Conservation (phyloP, 2,797 vertebrate species). For the Diplodus sargus region DNA sequence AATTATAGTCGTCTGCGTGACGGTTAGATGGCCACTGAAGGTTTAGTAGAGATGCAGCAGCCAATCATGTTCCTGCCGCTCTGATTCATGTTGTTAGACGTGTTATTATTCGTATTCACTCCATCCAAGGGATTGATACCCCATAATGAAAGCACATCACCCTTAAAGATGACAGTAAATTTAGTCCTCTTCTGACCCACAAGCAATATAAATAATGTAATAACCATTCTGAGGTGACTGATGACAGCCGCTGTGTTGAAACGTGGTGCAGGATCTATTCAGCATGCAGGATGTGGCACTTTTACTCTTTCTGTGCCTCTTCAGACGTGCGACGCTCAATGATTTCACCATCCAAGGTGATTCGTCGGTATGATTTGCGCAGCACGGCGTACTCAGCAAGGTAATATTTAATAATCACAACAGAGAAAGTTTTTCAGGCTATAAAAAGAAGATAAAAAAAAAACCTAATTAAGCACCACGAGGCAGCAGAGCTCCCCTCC, state of each 20-base stretch:
- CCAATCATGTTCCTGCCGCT: background rate
- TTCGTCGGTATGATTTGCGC: slow-evolving; percentile 11
- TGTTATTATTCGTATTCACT: background rate
- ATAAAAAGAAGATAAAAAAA: background rate
- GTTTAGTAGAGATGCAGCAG: slow-evolving; percentile 16
- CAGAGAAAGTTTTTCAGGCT: background rate
- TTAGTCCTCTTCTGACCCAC: no score
- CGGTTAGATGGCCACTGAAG: slow-evolving; percentile 26
- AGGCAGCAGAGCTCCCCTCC: background rate
- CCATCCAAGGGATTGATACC: background rate
- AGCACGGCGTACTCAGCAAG: slow-evolving; percentile 9
- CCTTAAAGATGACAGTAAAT: background rate
- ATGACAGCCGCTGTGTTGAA: background rate
- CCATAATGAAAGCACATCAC: background rate
- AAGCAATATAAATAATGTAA: background rate
- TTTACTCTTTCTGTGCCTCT: no score
- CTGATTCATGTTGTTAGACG: slow-evolving; percentile 4
- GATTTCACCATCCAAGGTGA: background rate
- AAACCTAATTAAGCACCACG: slow-evolving; percentile 4
- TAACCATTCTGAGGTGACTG: background rate
- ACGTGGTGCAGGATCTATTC: background rate
- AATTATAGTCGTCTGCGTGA: slow-evolving; percentile 6
- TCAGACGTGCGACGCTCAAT: background rate
- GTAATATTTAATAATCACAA: slow-evolving; percentile 17
- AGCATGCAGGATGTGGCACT: background rate